phyloP scores from a whole-genome alignment of 1,140 invertebrate species.

The Scaptomyza graminum region DNA sequence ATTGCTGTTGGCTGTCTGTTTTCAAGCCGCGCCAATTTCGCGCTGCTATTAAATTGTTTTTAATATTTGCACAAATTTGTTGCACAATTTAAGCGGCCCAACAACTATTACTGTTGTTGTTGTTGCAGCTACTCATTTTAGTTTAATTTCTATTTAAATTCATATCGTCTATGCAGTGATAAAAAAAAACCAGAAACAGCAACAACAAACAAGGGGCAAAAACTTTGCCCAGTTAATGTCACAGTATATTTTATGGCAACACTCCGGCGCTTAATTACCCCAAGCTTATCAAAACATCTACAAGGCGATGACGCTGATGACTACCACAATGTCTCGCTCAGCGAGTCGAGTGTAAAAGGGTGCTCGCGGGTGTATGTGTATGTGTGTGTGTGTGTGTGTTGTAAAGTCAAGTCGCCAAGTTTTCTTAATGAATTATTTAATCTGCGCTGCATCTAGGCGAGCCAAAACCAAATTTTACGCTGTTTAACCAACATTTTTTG shows the following conservation, averaged over 20 bases:
- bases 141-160: slow-evolving; percentile 82
- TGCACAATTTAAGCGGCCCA: slow-evolving; percentile 71
- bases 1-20: slow-evolving; percentile 64
- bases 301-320: slow-evolving; percentile 51
- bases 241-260: slow-evolving; percentile 44
- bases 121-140: slow-evolving; percentile 63
- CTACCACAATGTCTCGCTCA: slow-evolving; percentile 13
- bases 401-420: slow-evolving; percentile 45
- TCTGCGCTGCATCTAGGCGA: slow-evolving; percentile 60
- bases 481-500: slow-evolving; percentile 69
- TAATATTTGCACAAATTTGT: slow-evolving; percentile 53
- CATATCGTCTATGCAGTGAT: slow-evolving; percentile 62
- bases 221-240: slow-evolving; percentile 53
- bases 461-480: slow-evolving; percentile 47
- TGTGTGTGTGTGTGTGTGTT: slow-evolving; percentile 11
- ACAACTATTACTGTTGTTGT: slow-evolving; percentile 28
- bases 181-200: no score
- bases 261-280: slow-evolving; percentile 76
- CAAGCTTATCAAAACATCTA: slow-evolving; percentile 78
- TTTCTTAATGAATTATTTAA: slow-evolving; percentile 81
- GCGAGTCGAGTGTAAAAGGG: neutral
- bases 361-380: neutral
- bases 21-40: slow-evolving; percentile 76
- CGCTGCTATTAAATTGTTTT: slow-evolving; percentile 68
- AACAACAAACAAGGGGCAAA: slow-evolving; percentile 33